These are phyloP conservation scores for Saccopteryx bilineata DNA, from an alignment of 2,113 vertebrate genomes.

Conservation along the genomic window DNA sequence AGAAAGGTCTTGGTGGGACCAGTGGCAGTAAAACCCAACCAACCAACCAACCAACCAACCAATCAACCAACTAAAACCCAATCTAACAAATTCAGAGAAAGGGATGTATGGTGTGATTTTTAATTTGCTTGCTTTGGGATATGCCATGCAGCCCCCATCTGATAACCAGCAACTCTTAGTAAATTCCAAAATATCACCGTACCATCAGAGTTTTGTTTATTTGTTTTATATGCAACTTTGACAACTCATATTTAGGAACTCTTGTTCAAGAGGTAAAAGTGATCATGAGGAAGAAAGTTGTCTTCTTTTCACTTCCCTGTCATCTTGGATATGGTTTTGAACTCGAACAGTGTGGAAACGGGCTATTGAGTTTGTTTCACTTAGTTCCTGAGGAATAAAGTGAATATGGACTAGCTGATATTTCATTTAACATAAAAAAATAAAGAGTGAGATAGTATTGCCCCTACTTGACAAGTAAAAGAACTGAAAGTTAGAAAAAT, in stretches of 20 bases:
- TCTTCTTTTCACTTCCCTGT: neutral
- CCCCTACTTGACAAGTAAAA: neutral
- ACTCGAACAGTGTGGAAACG: neutral
- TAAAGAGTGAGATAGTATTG: neutral
- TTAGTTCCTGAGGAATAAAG: neutral
- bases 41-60: neutral
- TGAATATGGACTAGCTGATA: neutral
- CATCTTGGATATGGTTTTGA: neutral
- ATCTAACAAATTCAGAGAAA: neutral
- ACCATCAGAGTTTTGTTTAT: neutral
- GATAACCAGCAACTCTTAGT: neutral
- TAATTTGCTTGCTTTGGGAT: neutral
- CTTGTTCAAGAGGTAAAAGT: neutral
- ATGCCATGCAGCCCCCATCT: no score
- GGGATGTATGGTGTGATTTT: neutral
- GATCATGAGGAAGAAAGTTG: neutral
- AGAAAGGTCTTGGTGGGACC: neutral
- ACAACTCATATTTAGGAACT: neutral
- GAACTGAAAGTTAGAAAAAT: neutral
- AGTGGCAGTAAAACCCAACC: neutral
- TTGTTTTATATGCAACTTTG: neutral
- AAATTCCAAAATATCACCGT: neutral
- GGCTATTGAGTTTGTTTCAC: neutral
- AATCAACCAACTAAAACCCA: neutral
- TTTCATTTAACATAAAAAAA: neutral